phyloP scores from a whole-genome alignment of 2,888 invertebrate genomes.

The Cenopis cana region DNA sequence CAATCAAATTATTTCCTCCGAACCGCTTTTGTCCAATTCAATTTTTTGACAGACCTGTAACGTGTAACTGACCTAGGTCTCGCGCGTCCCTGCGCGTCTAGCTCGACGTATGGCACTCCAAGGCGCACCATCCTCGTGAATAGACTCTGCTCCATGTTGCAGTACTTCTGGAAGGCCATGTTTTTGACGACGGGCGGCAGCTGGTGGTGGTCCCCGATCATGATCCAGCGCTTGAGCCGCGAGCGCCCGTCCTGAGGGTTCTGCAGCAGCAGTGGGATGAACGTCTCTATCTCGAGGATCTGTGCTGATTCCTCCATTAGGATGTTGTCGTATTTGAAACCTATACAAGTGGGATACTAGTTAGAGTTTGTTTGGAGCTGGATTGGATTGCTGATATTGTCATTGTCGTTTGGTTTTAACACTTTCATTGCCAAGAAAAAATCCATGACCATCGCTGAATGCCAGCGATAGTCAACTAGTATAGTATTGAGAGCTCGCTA shows the following conservation, averaged over 20 bases:
- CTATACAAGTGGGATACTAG: conserved; percentile 66
- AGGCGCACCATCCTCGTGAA: conserved; percentile 98
- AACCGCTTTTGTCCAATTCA: no score
- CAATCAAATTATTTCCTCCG: no score
- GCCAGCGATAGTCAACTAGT: no score
- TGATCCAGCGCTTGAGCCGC: conserved; percentile 99
- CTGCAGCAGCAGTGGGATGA: conserved; percentile 98
- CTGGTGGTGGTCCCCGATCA: conserved; percentile 99
- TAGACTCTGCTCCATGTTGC: conserved; percentile 99
- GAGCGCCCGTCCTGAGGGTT: conserved; percentile 98
- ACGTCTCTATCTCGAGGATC: conserved; percentile 99
- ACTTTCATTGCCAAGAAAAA: no score
- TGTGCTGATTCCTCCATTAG: conserved; percentile 99
- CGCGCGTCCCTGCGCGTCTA: conserved; percentile 99
- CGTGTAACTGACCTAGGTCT: conserved; percentile 87
- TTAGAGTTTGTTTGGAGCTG: not conserved
- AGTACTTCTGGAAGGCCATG: conserved; percentile 99
- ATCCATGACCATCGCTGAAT: no score
- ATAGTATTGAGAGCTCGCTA: no score
- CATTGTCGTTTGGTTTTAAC: no score
- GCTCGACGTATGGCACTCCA: conserved; percentile 98
- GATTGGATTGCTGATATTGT: conserved; percentile 10
- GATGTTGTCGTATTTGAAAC: conserved; percentile 99
- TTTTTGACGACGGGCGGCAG: conserved; percentile 99
- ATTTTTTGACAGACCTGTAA: no score